Conservation (phyloP, 53 echinoderm and acorn worm genomes). For the Apostichopus leukothele region DNA sequence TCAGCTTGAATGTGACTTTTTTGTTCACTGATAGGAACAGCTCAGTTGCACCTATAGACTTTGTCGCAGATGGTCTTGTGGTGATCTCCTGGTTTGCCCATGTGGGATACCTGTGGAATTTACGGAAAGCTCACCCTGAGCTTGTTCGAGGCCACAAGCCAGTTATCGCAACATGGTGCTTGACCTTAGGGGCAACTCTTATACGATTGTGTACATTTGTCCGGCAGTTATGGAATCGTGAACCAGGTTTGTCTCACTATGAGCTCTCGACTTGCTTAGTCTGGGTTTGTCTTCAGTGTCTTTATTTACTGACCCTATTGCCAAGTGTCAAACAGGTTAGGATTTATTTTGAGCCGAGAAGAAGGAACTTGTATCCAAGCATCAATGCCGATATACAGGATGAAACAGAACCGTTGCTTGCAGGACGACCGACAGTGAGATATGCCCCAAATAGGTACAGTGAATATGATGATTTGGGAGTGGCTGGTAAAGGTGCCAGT, state of each 20-base stretch:
- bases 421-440: conserved; percentile 25
- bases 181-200: conserved; percentile 61
- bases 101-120: conserved; percentile 66
- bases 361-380: conserved; percentile 59
- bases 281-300: conserved; percentile 57
- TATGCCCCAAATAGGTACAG: conserved; percentile 44
- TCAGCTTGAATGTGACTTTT: conserved; percentile 34
- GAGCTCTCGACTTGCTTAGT: conserved; percentile 57
- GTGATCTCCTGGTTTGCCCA: conserved; percentile 76
- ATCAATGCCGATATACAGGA: conserved; percentile 75
- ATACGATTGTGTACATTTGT: conserved; percentile 63
- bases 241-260: conserved; percentile 38
- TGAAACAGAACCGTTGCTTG: conserved; percentile 44
- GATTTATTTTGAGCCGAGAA: conserved; percentile 55
- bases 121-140: conserved; percentile 55
- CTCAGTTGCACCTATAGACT: conserved; percentile 66
- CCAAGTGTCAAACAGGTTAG: conserved; percentile 61
- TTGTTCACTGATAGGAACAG: background rate
- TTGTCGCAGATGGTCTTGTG: conserved; percentile 55
- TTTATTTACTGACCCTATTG: conserved; percentile 74
- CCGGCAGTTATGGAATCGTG: conserved; percentile 49
- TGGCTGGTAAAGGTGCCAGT: conserved; percentile 82
- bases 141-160: conserved; percentile 67
- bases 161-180: conserved; percentile 68
- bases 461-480: conserved; percentile 65